Percentiles rank a stretch among this genome's conserved stretches.
phyloP scores from a whole-genome alignment of 2,797 vertebrate genomes.

The Rhadinocentrus ornatus region DNA sequence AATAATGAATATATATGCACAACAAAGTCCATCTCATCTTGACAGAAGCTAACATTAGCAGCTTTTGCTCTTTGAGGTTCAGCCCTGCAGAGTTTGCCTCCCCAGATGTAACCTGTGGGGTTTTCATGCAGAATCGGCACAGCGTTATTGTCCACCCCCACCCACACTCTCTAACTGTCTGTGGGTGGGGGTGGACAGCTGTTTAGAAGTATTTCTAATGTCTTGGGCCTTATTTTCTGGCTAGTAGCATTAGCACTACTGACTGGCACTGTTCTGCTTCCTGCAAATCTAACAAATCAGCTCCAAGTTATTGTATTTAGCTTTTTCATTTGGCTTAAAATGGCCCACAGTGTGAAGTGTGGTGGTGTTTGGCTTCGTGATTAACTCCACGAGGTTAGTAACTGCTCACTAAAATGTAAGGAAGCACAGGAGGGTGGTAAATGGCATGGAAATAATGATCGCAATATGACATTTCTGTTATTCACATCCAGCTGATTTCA shows the following conservation, averaged over 20 bases:
- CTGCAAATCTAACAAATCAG: not conserved
- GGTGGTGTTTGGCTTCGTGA: not conserved
- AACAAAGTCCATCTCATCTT: not conserved
- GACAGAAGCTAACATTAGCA: constrained; percentile 56
- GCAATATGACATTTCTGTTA: not conserved
- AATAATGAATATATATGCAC: not conserved
- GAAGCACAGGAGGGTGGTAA: not conserved
- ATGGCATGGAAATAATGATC: not conserved
- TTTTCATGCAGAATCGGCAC: constrained; percentile 44
- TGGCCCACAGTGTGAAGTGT: not conserved
- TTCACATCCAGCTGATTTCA: not conserved
- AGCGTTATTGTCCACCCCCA: too few species aligned
- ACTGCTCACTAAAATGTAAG: not conserved
- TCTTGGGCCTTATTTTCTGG: not conserved
- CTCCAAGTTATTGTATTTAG: not conserved
- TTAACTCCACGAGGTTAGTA: not conserved
- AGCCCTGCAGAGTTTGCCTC: constrained; percentile 13
- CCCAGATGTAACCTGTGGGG: constrained; percentile 51
- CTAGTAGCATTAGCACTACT: not conserved
- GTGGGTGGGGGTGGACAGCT: constrained; percentile 20
- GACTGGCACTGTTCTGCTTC: not conserved
- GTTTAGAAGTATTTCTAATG: constrained; percentile 24
- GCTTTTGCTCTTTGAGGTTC: constrained; percentile 43
- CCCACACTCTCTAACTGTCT: too few species aligned
- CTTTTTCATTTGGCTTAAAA: not conserved